Evolutionary conservation across 2,113 vertebrate genomes (phyloP).

Genomic region (Connochaetes taurinus): DNA sequence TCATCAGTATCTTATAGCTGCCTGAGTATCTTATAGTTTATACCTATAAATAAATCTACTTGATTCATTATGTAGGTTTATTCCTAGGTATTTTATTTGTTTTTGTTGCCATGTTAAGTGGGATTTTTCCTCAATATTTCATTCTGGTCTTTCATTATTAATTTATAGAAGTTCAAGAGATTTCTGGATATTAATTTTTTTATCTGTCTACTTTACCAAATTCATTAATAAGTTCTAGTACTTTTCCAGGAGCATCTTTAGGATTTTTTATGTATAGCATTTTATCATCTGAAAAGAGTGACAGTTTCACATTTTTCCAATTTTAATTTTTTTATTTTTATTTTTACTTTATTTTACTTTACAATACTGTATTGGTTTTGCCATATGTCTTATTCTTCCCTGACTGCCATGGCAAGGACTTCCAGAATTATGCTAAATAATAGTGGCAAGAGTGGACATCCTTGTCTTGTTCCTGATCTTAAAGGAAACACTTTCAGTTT

Average conservation of each 20-base stretch:
- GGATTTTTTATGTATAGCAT: neutral
- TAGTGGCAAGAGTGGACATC: neutral
- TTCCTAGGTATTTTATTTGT: neutral
- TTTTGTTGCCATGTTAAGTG: neutral
- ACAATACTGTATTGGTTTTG: too few relatives aligned
- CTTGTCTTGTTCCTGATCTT: neutral
- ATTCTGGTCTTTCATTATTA: neutral
- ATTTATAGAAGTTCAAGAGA: neutral
- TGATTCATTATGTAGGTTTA: neutral
- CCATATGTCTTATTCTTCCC: neutral
- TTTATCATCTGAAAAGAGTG: neutral
- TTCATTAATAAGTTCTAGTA: neutral
- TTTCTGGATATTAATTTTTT: neutral
- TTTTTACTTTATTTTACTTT: too few relatives aligned
- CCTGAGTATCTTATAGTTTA: neutral
- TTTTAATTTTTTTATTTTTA: neutral
- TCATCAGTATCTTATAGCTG: neutral
- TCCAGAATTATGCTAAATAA: neutral
- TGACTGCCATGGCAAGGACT: neutral
- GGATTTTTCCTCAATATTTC: neutral
- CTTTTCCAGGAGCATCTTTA: neutral
- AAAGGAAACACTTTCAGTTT: neutral
- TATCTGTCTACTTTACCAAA: neutral
- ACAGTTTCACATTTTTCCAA: neutral
- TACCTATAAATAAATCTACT: neutral